Evolutionary conservation across 2,797 vertebrate species (phyloP), one percentile per base, ranked within the genome.

Genomic region (Schizopygopsis malacanthus): DNA sequence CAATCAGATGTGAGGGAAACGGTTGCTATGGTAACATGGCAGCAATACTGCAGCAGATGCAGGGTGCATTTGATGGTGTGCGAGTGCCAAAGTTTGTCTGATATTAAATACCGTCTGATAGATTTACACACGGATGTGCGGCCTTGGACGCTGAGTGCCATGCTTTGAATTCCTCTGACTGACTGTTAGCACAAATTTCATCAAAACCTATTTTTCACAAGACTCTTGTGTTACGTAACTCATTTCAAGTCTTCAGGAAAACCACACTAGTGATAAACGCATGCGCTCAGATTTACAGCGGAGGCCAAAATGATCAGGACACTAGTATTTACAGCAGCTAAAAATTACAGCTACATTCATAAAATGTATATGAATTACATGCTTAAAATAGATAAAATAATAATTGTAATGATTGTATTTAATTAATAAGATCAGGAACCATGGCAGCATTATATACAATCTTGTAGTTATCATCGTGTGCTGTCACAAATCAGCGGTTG

Each of bases 1-100:
- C 91, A 90, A 85, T 90, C 83, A 63, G 83, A 86, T 73, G 63
- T 52, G 33, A 84, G 72, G 11, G 77, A 69, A 78, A 39, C 71
- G 85, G 91, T 92, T 87, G 85, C 91, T 67, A 87, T 90, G 88
- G 89, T 65, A 88, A 89, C 72, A 63, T 83, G 82, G 87, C 87
- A 84, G 82, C 87, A 50, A 85, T 79, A 88, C 80, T 83, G 88
- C 90, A 90, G 90, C 89, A 87, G 84, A 87, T 87, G 76, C 86
- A 73, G 86, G 82, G 87, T 73, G 65, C 82, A 50, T 85, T 81
- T 82, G 69, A 65, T 61, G 85, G 39, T 63, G 71, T 69, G 63
- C 39, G 78, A 72, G 63, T 87, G 88, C 81, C 56, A 79, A 85
- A 71, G 25, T 69, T 80, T 11, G 37, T 72, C 63, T 78, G 82